Base-by-base conservation (phyloP, 2,888 invertebrate species). In the Argyra leucocephala region DNA sequence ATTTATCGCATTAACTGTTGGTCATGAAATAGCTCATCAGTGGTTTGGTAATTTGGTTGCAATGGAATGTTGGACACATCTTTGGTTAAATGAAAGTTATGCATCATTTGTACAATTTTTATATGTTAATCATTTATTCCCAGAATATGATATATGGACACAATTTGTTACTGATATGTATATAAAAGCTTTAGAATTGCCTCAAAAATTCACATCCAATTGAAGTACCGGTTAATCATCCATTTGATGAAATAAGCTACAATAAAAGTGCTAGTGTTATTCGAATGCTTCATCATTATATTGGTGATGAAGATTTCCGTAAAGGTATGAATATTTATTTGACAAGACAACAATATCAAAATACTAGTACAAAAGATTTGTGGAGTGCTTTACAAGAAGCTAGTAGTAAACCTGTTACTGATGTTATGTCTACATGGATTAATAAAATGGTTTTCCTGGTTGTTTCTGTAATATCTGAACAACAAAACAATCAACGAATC, bases 1-100 rank as follows among this genome's bases (percentile, higher is more conserved):
- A 75, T 88, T 88, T 81, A 91, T 96, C 72, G 95, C 96, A 0
- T 79, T 95, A 22, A 91, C 94, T 0, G 48, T 23, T 26, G 89
- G 89, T 0, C 97, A 98, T 79, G 97, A 98, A 78, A 81, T 98
- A 63, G 95, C 96, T 3, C 97, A 97, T 79, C 95, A 96, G 78
- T 98, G 98, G 97, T 98, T 98, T 80, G 98, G 97, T 9, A 96
- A 97, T 78, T 84, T 97, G 61, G 96, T 96, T 1, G 97, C 97
- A 24, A 96, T 97, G 96, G 93, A 95, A 79, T 96, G 95, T 95
- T 96, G 96, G 96, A 95, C 94, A 2, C 92, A 96, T 81, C 81
- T 93, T 37, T 97, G 96, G 96, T 81, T 97, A 48, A 97, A 97
- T 79, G 96, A 97, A 78, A 96, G 95, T 3, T 95, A 94, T 80